Percentiles rank a stretch among this genome's conserved stretches.
Evolutionary conservation across 2,113 vertebrate species (phyloP).

Genomic region (Oenanthe melanoleuca): DNA sequence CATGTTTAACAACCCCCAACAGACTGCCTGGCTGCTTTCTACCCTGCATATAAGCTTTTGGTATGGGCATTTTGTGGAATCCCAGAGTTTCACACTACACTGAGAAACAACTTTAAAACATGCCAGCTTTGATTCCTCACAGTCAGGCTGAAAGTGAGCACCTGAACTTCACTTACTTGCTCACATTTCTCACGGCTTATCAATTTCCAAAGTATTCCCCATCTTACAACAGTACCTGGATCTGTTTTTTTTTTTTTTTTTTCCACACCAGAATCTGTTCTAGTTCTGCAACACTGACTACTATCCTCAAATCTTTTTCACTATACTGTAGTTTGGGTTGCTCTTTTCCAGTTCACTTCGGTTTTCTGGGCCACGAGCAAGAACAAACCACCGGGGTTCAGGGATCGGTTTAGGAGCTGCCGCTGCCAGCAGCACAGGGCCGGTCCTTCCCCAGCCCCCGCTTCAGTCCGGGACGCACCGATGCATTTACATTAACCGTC

Average conservation of each 20-base stretch:
- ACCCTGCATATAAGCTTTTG: neutral
- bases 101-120: neutral
- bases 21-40: neutral
- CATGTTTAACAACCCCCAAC: neutral
- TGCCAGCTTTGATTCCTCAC: neutral
- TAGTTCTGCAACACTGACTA: neutral
- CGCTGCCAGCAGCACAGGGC: rapidly evolving
- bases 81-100: neutral
- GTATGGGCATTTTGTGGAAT: neutral
- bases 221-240: rapidly evolving
- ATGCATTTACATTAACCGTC: rapidly evolving
- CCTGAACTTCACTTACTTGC: neutral
- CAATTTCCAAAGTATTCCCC: neutral
- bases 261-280: neutral
- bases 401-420: rapidly evolving
- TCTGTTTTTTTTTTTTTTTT: neutral
- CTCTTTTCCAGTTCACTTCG: neutral
- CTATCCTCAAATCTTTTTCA: neutral
- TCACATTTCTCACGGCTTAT: rapidly evolving
- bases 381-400: rapidly evolving
- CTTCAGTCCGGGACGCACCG: rapidly evolving
- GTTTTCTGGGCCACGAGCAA: neutral
- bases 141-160: neutral
- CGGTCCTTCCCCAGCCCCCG: too few species aligned
- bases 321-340: rapidly evolving